Evolutionary conservation across 2,888 invertebrate genomes (phyloP).

Genomic region (Falcaria lacertinaria): DNA sequence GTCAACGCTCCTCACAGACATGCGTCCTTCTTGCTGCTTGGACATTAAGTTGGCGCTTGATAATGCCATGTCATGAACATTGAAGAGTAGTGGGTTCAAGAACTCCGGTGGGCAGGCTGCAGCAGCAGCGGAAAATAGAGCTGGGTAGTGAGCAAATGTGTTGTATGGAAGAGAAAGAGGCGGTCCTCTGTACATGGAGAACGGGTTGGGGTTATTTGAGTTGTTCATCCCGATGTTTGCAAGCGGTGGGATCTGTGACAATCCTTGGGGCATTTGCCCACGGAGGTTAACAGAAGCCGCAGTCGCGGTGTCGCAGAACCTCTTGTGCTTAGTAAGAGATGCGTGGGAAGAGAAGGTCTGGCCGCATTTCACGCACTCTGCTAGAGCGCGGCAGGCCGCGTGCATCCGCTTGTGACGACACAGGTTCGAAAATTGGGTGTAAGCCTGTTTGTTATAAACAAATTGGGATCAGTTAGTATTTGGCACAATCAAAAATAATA

Average conservation of each 20-base stretch:
- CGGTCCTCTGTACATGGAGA: slow-evolving; percentile 86
- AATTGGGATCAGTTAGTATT: no score
- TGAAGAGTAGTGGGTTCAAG: slow-evolving; percentile 83
- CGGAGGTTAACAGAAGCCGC: slow-evolving; percentile 68
- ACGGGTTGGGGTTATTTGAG: slow-evolving; percentile 78
- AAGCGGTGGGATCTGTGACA: slow-evolving; percentile 60
- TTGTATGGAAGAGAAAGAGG: slow-evolving; percentile 82
- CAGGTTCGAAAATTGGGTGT: slow-evolving; percentile 99
- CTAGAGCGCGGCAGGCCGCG: slow-evolving; percentile 94
- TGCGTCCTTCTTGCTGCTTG: slow-evolving; percentile 67
- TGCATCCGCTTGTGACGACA: slow-evolving; percentile 99
- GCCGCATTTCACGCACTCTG: slow-evolving; percentile 96
- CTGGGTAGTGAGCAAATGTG: slow-evolving; percentile 81
- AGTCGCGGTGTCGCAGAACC: slow-evolving; percentile 94
- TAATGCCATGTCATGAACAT: slow-evolving; percentile 76
- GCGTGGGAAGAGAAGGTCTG: slow-evolving; percentile 95
- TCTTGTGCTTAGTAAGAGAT: slow-evolving; percentile 95
- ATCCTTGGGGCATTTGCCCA: slow-evolving; percentile 62
- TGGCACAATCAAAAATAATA: no score
- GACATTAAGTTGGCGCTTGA: slow-evolving; percentile 75
- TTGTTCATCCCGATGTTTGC: slow-evolving; percentile 68
- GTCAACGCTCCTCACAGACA: slow-evolving; percentile 69
- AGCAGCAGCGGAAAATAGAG: slow-evolving; percentile 72
- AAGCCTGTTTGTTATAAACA: slow-evolving; percentile 90
- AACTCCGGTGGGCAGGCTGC: slow-evolving; percentile 81